Evolutionary conservation across 2,888 invertebrate genomes (phyloP).

Genomic region (Amphipoea lucens): DNA sequence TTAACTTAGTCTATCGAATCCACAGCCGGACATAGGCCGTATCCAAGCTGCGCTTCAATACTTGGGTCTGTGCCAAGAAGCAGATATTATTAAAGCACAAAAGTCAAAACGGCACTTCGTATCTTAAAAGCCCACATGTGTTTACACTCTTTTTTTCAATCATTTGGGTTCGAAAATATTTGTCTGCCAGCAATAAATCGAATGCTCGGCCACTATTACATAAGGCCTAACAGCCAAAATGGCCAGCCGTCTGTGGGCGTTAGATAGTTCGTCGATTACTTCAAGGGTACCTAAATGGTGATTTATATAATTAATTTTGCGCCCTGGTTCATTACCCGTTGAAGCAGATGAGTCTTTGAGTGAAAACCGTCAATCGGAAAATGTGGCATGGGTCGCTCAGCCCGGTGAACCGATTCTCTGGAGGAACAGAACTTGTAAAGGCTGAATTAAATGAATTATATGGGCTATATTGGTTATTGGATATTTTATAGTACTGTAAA

Average conservation of each 20-base stretch:
- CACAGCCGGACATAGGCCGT: slow-evolving; percentile 1
- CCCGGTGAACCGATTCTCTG: slow-evolving; percentile 14
- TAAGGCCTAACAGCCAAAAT: slow-evolving; percentile 1
- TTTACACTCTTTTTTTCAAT: slow-evolving; percentile 28
- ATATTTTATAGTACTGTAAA: background rate
- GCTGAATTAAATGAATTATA: slow-evolving; percentile 1
- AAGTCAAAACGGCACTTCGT: slow-evolving; percentile 23
- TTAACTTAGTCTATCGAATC: background rate
- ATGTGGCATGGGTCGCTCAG: background rate
- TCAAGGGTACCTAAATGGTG: slow-evolving; percentile 19
- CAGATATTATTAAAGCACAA: slow-evolving; percentile 33
- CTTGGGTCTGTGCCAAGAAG: slow-evolving; percentile 34
- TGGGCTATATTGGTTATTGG: background rate
- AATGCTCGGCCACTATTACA: slow-evolving; percentile 5
- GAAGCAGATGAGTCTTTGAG: slow-evolving; percentile 23
- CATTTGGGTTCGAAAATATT: slow-evolving; percentile 21
- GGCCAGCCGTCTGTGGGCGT: background rate
- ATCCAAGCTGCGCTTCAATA: slow-evolving; percentile 1
- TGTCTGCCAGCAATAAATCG: slow-evolving; percentile 11
- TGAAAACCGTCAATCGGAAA: slow-evolving; percentile 29
- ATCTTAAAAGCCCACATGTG: slow-evolving; percentile 19
- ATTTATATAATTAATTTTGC: slow-evolving; percentile 26
- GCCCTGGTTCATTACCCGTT: background rate
- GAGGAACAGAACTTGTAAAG: slow-evolving; percentile 2
- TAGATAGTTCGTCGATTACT: slow-evolving; percentile 2